Conservation (phyloP, 2,113 vertebrate species). For the Desmodus rotundus region DNA sequence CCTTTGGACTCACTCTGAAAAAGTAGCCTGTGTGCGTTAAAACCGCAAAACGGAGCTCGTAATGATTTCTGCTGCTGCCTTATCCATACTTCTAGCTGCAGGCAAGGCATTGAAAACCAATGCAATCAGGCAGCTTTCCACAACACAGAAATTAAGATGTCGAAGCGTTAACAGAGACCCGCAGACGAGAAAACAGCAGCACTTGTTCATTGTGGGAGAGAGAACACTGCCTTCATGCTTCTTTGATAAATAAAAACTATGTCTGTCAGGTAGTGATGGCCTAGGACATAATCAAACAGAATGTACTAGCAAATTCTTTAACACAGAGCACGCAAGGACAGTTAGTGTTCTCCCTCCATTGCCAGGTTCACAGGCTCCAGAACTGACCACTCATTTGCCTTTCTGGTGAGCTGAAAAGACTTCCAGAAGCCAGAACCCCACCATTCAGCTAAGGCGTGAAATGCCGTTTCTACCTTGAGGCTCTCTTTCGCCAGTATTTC, state of each 20-base stretch:
- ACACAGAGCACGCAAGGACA: background rate
- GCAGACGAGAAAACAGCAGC: background rate
- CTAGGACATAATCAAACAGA: background rate
- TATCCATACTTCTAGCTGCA: slow-evolving; percentile 67
- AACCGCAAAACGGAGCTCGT: slow-evolving; percentile 45
- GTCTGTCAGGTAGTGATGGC: background rate
- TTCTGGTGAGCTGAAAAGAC: background rate
- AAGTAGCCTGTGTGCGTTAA: slow-evolving; percentile 6
- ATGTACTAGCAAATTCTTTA: background rate
- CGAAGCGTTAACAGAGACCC: slow-evolving; percentile 32
- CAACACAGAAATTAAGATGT: slow-evolving; percentile 65
- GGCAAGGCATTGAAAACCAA: slow-evolving; percentile 72
- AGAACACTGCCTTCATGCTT: slow-evolving; percentile 6
- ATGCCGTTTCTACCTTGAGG: slow-evolving; percentile 74
- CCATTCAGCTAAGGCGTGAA: slow-evolving; percentile 71
- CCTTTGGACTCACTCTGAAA: slow-evolving; percentile 42
- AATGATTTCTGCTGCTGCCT: slow-evolving; percentile 40
- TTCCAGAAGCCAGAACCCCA: background rate
- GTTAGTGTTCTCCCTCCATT: background rate
- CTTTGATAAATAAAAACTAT: background rate
- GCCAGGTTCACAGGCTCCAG: background rate
- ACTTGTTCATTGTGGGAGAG: background rate
- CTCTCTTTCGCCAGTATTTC: slow-evolving; percentile 73
- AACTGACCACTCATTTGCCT: background rate
- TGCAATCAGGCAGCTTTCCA: slow-evolving; percentile 59